Evolutionary conservation across 2,888 invertebrate genomes (phyloP).

Genomic region (Galerucella calmariensis): DNA sequence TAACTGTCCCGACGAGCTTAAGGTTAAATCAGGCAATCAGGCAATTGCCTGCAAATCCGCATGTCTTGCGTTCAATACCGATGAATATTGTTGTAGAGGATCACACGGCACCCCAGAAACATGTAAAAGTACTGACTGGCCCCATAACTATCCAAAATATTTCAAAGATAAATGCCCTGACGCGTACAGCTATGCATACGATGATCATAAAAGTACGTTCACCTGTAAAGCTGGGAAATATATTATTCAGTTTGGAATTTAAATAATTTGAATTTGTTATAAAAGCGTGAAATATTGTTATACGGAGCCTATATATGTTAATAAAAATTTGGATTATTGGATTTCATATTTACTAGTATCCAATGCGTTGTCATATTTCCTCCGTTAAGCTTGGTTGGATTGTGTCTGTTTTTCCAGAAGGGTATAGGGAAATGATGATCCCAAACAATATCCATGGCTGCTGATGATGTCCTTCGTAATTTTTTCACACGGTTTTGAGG

Average conservation of each 20-base stretch:
- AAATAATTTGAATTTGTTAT: background rate
- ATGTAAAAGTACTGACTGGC: constrained; percentile 60
- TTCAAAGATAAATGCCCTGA: constrained; percentile 67
- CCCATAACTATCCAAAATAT: constrained; percentile 60
- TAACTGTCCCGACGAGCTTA: constrained; percentile 61
- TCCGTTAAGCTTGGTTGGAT: too few relatives aligned
- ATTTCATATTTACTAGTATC: too few relatives aligned
- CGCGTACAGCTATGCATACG: constrained; percentile 69
- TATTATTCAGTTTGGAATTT: constrained; percentile 55
- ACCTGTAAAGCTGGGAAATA: constrained; percentile 62
- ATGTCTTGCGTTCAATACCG: constrained; percentile 64
- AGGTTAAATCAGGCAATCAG: constrained; percentile 49
- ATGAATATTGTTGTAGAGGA: constrained; percentile 66
- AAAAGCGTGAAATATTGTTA: too few relatives aligned
- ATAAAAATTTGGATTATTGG: too few relatives aligned
- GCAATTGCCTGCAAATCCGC: constrained; percentile 66
- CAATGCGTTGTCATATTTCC: too few relatives aligned
- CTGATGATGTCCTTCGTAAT: too few relatives aligned
- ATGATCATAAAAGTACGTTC: constrained; percentile 66
- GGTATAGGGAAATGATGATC: too few relatives aligned
- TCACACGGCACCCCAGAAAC: constrained; percentile 61
- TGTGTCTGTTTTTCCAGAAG: too few relatives aligned
- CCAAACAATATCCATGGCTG: too few relatives aligned
- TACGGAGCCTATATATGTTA: too few relatives aligned
- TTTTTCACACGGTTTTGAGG: too few relatives aligned